Evolutionary conservation across 2,888 invertebrate species (phyloP).

Genomic region (Cephus nigrinus): DNA sequence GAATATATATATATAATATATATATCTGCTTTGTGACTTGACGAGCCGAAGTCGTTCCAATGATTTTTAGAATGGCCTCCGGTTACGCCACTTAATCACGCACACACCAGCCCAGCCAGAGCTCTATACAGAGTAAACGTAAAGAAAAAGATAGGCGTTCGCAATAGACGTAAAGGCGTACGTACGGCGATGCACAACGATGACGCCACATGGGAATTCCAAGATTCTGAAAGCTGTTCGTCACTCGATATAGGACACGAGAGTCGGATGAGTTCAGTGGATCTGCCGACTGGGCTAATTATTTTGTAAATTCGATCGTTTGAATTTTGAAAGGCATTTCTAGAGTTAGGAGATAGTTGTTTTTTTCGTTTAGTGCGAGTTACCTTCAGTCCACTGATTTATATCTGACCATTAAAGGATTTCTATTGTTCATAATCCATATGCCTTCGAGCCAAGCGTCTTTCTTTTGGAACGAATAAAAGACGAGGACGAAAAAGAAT

Average conservation of each 20-base stretch:
- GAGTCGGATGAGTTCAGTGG: neutral
- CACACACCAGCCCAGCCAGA: neutral
- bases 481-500: neutral
- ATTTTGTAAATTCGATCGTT: neutral
- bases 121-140: neutral
- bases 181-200: neutral
- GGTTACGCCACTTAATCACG: neutral
- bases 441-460: neutral
- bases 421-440: neutral
- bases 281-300: neutral
- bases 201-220: constrained; percentile 33
- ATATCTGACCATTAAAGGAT: neutral
- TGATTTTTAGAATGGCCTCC: neutral
- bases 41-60: neutral
- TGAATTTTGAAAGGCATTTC: neutral
- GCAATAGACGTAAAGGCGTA: neutral
- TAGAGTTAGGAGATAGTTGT: no score
- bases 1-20: no score
- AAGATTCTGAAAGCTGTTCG: constrained; percentile 17
- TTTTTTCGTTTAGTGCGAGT: no score
- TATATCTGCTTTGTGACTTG: neutral
- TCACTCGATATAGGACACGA: neutral
- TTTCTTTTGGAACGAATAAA: neutral
- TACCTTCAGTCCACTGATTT: no score
- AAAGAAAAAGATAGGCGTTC: neutral